Conservation (phyloP, 1,140 invertebrate species). For the Papilio machaon region DNA sequence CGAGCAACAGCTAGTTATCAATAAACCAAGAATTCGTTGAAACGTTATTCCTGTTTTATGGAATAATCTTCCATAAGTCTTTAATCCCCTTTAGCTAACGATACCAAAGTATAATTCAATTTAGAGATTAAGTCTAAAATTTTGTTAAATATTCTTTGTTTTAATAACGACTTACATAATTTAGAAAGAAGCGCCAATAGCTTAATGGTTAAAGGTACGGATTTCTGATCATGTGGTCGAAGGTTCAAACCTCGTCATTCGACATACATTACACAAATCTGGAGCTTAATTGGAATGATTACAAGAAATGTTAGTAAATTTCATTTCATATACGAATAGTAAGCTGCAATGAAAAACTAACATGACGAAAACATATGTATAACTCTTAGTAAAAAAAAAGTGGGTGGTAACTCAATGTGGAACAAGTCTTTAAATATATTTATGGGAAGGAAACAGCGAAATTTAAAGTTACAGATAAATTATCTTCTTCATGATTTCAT, state of each 20-base stretch:
- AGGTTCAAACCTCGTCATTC: too few relatives aligned
- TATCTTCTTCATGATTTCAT: conserved; percentile 4
- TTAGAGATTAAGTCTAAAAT: neutral
- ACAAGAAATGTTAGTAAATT: too few relatives aligned
- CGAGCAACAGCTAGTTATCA: neutral
- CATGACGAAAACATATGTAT: too few relatives aligned
- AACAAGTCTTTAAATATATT: neutral
- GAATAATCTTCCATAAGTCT: conserved; percentile 30
- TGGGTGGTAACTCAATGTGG: neutral
- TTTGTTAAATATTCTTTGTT: neutral
- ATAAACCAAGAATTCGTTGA: neutral
- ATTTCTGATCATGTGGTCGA: neutral
- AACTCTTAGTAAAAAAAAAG: neutral
- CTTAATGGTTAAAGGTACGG: neutral
- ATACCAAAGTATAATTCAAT: conserved; percentile 29
- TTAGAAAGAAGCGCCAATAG: neutral
- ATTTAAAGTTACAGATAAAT: neutral
- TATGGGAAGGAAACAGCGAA: neutral
- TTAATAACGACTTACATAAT: neutral
- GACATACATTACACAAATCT: too few relatives aligned
- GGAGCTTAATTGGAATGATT: too few relatives aligned
- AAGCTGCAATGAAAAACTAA: too few relatives aligned
- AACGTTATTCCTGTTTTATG: conserved; percentile 33
- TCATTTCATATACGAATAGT: too few relatives aligned
- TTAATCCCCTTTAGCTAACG: conserved; percentile 29